Percentiles rank a stretch among this genome's conserved stretches.
These are phyloP conservation scores for Muntiacus reevesi DNA, from an alignment of 2,113 vertebrate species.

Conservation along the genomic window DNA sequence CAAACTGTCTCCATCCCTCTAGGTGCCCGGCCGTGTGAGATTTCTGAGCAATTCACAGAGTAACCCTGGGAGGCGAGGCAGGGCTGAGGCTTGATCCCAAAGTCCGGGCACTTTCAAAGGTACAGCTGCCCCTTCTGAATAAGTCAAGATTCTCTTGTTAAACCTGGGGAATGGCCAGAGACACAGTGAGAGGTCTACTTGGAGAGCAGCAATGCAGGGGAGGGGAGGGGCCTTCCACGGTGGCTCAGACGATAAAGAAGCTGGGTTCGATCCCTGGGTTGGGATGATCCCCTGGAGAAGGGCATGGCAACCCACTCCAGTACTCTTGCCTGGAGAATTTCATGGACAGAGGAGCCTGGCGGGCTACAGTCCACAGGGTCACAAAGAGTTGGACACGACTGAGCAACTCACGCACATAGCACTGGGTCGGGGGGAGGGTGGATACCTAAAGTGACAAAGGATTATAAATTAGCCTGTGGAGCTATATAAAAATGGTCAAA, in stretches of 20 bases:
- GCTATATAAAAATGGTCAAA: background rate
- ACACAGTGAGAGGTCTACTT: background rate
- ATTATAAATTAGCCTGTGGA: background rate
- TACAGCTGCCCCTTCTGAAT: background rate
- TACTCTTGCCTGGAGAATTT: background rate
- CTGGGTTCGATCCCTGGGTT: background rate
- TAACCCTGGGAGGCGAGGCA: background rate
- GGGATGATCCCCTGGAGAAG: background rate
- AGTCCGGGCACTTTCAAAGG: background rate
- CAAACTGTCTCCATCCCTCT: background rate
- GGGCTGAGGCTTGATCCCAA: background rate
- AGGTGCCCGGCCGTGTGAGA: background rate
- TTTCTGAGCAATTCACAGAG: background rate
- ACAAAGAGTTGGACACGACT: background rate
- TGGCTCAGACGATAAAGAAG: background rate
- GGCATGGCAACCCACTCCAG: background rate
- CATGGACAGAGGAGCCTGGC: background rate
- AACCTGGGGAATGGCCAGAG: background rate
- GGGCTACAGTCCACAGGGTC: background rate
- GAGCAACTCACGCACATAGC: background rate
- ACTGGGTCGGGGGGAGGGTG: accelerated
- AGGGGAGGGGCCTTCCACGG: background rate
- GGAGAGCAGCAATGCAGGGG: background rate
- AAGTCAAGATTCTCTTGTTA: background rate
- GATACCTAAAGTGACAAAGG: background rate